Evolutionary conservation across 23 tunicate genomes (phyloP).

Genomic region (Halocynthia aurantium): DNA sequence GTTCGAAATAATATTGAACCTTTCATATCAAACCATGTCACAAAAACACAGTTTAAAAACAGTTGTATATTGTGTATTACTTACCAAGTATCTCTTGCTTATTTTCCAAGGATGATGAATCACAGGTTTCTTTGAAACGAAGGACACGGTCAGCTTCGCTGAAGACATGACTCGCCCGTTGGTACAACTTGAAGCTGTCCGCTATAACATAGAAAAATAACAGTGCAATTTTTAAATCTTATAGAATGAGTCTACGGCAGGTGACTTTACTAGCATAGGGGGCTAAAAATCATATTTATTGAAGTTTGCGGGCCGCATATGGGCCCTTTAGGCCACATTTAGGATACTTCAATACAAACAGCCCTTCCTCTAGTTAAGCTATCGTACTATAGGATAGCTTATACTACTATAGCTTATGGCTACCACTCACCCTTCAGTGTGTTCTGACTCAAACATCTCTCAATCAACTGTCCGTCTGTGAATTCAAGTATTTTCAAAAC

Average conservation of each 20-base stretch:
- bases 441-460: conserved; percentile 51
- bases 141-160: conserved; percentile 79
- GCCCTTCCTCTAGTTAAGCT: too few species aligned
- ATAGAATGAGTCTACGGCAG: too few species aligned
- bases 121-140: conserved; percentile 53
- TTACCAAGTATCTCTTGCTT: conserved; percentile 19
- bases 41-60: neutral
- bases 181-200: conserved; percentile 56
- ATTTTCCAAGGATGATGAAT: neutral
- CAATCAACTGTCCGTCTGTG: conserved; percentile 40
- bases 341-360: too few species aligned
- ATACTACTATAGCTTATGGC: too few species aligned
- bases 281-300: too few species aligned
- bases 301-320: neutral
- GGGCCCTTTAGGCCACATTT: neutral
- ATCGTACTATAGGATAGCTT: too few species aligned
- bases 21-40: neutral
- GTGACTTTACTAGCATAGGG: too few species aligned
- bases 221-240: neutral
- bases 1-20: too few species aligned
- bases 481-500: conserved; percentile 53
- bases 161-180: conserved; percentile 88
- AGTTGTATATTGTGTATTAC: neutral
- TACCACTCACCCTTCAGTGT: conserved; percentile 51
- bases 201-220: conserved; percentile 22